Evolutionary conservation across 23 tunicate species (phyloP), one percentile per base, ranked within the genome.

Genomic region (Botrylloides violaceus): DNA sequence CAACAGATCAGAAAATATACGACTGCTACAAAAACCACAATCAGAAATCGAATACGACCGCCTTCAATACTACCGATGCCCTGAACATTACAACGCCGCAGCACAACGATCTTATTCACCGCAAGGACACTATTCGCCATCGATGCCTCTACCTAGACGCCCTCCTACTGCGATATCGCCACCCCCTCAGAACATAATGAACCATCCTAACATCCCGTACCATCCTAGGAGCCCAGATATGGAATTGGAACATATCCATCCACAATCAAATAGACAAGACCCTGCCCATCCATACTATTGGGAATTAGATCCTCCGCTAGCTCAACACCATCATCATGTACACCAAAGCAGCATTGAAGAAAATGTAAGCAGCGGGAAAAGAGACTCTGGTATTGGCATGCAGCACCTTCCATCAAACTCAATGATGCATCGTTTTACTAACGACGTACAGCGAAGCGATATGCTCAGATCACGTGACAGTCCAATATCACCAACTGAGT

Each of bases 41-140:
- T 85, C 71, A 32, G 95, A 80, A 22, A 81, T 81, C 75, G 49
- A 68, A 36, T 68, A 36, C 59, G 95, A 87, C 53, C 95, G 78
- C 64, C 76, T 87, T 50, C 86, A 87, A 50, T 81, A 73, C 47
- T 84, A 87, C 48, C 84, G 86, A 26, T 84, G 80, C 71, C 73
- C 68, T 0, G 59, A 81, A 57, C 30, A 33, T 23, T 26, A 35
- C 37, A 39, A 68, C 74, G n/a, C n/a, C n/a, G n/a, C n/a, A n/a
- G n/a, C n/a, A n/a, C 74, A 68, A 35, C 30, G 37, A 32, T 22
- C 35, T 31, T 31, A 31, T 22, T 31, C 56, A 23, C 37, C 25
- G 22, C 58, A 68, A 32, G 22, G 29, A 4, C 57, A 39, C 19
- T 28, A 68, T 43, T 28, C 36, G 56, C 58, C 58, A 31, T 27